These are phyloP conservation scores for Epinephelus awoara DNA, from an alignment of 2,797 vertebrate genomes.

Conservation along the genomic window DNA sequence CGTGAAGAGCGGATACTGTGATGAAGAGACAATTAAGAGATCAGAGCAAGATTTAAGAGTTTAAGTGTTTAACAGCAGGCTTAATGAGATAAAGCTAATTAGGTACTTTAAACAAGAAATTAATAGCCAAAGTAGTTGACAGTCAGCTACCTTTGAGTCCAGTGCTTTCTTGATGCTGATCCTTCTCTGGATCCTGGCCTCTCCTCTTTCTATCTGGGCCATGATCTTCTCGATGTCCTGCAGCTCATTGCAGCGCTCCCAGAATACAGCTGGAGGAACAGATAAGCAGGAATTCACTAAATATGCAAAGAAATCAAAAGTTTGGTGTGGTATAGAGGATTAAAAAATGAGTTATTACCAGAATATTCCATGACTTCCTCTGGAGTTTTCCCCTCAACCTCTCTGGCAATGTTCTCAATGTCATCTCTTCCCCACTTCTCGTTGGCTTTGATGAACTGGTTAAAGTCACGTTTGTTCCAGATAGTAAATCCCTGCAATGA, in stretches of 20 bases:
- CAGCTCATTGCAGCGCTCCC: slow-evolving; percentile 98
- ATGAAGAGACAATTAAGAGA: neutral
- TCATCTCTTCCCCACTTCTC: slow-evolving; percentile 99
- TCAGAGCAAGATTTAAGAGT: slow-evolving; percentile 7
- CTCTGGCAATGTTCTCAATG: slow-evolving; percentile 98
- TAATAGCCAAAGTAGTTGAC: neutral
- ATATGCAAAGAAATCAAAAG: neutral
- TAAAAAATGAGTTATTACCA: slow-evolving; percentile 80
- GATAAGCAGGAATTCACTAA: neutral
- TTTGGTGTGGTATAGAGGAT: neutral
- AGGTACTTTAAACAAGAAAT: neutral
- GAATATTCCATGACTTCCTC: slow-evolving; percentile 99
- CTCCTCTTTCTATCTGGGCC: slow-evolving; percentile 99
- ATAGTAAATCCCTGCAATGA: slow-evolving; percentile 94
- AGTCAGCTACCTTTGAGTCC: slow-evolving; percentile 92
- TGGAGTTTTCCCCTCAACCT: slow-evolving; percentile 98
- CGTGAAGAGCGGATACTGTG: neutral
- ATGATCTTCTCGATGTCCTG: slow-evolving; percentile 99
- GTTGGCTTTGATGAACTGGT: slow-evolving; percentile 99
- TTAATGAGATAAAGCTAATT: slow-evolving; percentile 30
- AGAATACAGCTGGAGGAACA: slow-evolving; percentile 92
- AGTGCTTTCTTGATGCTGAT: slow-evolving; percentile 99
- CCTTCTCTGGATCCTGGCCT: slow-evolving; percentile 97
- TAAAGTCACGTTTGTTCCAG: slow-evolving; percentile 99
- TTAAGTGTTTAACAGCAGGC: neutral